These are phyloP conservation scores for Myodes glareolus DNA, from an alignment of 2,113 vertebrate genomes.

Conservation along the genomic window DNA sequence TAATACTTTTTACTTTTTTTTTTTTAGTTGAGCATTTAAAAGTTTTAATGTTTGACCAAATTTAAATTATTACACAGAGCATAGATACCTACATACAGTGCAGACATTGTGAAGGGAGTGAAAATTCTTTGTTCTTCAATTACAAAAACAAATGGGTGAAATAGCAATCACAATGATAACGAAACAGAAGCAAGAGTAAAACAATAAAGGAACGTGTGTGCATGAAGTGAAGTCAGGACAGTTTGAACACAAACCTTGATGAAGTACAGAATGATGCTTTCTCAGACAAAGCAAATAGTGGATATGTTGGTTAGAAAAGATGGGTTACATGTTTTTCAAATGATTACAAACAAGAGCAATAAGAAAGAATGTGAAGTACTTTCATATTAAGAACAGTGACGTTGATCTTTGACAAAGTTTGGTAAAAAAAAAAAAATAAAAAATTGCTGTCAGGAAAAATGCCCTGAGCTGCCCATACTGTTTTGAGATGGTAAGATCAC, in stretches of 20 bases:
- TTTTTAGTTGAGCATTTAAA: slow-evolving; percentile 24
- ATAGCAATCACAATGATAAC: neutral
- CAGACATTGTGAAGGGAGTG: neutral
- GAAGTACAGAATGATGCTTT: neutral
- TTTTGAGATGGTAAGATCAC: neutral
- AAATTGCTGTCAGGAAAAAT: neutral
- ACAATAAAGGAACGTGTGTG: neutral
- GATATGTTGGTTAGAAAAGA: neutral
- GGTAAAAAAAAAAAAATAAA: no score
- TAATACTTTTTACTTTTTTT: no score
- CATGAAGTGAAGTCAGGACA: neutral
- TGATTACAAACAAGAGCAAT: neutral
- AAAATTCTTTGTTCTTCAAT: neutral
- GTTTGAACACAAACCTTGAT: neutral
- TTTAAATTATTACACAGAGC: neutral
- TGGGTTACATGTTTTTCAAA: neutral
- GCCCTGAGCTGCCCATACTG: neutral
- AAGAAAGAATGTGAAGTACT: neutral
- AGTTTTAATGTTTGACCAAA: neutral
- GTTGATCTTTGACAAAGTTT: neutral
- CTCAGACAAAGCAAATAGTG: neutral
- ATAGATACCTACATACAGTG: neutral
- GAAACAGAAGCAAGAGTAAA: neutral
- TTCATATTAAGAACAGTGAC: neutral
- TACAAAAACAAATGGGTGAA: neutral